These are phyloP conservation scores for Chydorus sphaericus DNA, from an alignment of 2,888 invertebrate species.

Conservation along the genomic window DNA sequence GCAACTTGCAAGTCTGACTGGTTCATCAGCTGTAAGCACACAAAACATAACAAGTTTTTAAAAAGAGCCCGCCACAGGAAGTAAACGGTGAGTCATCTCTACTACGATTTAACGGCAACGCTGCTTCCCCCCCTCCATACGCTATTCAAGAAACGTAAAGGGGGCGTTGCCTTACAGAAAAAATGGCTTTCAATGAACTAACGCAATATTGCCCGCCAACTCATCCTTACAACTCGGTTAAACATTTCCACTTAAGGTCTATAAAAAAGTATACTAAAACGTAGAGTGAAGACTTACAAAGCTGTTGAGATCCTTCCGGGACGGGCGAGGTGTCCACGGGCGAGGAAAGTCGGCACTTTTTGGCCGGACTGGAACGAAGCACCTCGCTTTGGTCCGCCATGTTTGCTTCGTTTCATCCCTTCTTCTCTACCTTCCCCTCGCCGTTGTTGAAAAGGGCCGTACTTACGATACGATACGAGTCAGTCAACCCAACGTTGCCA, in stretches of 20 bases:
- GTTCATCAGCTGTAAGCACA: neutral
- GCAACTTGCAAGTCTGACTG: conserved; percentile 7
- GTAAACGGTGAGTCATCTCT: too few relatives aligned
- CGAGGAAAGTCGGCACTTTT: neutral
- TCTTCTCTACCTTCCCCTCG: too few relatives aligned
- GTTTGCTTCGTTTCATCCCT: neutral
- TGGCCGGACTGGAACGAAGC: conserved; percentile 1
- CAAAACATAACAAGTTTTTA: neutral
- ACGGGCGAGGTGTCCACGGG: neutral
- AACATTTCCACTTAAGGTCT: too few relatives aligned
- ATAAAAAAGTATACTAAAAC: too few relatives aligned
- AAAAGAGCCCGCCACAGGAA: neutral
- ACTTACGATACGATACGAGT: too few relatives aligned
- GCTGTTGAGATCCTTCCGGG: neutral
- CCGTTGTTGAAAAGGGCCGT: too few relatives aligned
- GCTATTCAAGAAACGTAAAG: neutral
- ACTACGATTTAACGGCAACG: neutral
- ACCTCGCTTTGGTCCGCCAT: conserved; percentile 4
- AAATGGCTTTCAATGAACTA: too few relatives aligned
- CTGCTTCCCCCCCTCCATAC: too few relatives aligned
- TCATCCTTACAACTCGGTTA: too few relatives aligned
- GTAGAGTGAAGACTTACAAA: conserved; percentile 9
- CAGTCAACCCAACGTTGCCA: too few relatives aligned
- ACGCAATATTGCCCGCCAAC: too few relatives aligned
- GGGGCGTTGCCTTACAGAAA: neutral